A percentile compares a stretch with the other conserved stretches of the same genome.
These are phyloP conservation scores for Sigmodon hispidus DNA, from an alignment of 2,113 vertebrate species.

Conservation along the genomic window DNA sequence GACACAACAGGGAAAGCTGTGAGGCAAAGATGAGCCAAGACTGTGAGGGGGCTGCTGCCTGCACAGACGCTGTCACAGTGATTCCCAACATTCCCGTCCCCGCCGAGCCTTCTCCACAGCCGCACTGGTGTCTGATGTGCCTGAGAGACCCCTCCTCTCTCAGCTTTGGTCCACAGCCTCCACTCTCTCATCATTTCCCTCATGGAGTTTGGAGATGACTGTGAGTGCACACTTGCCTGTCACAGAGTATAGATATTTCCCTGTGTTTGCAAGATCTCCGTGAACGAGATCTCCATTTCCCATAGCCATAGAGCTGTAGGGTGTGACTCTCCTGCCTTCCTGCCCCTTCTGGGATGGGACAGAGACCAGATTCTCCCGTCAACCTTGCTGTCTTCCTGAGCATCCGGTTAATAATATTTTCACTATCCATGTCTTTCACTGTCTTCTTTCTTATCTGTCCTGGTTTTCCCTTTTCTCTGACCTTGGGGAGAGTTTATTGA, in stretches of 20 bases:
- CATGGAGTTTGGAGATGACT: neutral
- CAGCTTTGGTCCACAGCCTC: constrained; percentile 41
- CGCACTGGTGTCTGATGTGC: constrained; percentile 29
- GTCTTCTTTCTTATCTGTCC: neutral
- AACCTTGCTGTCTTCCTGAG: neutral
- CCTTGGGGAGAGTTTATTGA: constrained; percentile 10
- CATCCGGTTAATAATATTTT: constrained; percentile 25
- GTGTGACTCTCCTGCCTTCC: neutral
- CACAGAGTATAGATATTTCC: constrained; percentile 15
- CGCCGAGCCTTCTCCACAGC: constrained; percentile 50
- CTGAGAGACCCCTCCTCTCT: constrained; percentile 10
- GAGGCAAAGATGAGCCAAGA: neutral
- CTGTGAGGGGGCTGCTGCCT: too few relatives aligned
- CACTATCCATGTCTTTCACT: constrained; percentile 18
- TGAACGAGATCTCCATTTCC: neutral
- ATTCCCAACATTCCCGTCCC: neutral
- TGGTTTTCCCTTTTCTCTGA: constrained; percentile 19
- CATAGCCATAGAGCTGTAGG: neutral
- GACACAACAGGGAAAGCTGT: neutral
- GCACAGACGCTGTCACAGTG: neutral
- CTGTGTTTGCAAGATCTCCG: neutral
- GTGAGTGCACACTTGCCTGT: neutral
- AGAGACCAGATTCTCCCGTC: neutral
- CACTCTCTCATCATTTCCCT: constrained; percentile 39
- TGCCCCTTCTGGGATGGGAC: neutral